A percentile compares a stretch with the other conserved stretches of the same genome.
Evolutionary conservation across 2,113 vertebrate species (phyloP).

Genomic region (Crotalus viridis): DNA sequence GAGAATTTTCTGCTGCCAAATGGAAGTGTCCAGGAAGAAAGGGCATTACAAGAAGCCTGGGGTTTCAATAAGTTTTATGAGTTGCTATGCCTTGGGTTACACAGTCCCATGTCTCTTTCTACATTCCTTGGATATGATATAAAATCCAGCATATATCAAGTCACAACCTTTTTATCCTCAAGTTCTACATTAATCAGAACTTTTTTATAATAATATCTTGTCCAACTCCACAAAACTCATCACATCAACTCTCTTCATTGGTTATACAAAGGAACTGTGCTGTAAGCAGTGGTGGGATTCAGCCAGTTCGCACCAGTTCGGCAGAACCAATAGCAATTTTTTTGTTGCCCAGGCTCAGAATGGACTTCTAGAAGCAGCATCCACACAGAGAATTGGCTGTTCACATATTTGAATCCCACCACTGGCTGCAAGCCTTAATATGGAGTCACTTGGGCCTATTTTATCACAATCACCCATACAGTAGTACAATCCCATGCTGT

Average conservation of each 20-base stretch:
- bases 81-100: background rate
- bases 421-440: background rate
- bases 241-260: background rate
- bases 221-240: background rate
- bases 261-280: background rate
- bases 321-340: too few species aligned
- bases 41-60: background rate
- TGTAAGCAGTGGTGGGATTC: background rate
- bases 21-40: background rate
- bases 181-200: background rate
- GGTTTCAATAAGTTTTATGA: background rate
- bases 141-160: background rate
- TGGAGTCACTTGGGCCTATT: background rate
- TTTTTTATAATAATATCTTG: background rate
- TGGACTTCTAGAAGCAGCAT: too few species aligned
- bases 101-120: background rate
- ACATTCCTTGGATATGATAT: background rate
- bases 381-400: too few species aligned
- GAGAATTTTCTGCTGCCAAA: background rate
- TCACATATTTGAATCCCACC: too few species aligned
- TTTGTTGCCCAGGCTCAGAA: too few species aligned
- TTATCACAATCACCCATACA: background rate
- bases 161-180: background rate
- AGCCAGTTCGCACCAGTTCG: too few species aligned
- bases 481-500: background rate